Evolutionary conservation across 64 coral and sea anemone species (phyloP).

Genomic region (Astreopora myriophthalma): DNA sequence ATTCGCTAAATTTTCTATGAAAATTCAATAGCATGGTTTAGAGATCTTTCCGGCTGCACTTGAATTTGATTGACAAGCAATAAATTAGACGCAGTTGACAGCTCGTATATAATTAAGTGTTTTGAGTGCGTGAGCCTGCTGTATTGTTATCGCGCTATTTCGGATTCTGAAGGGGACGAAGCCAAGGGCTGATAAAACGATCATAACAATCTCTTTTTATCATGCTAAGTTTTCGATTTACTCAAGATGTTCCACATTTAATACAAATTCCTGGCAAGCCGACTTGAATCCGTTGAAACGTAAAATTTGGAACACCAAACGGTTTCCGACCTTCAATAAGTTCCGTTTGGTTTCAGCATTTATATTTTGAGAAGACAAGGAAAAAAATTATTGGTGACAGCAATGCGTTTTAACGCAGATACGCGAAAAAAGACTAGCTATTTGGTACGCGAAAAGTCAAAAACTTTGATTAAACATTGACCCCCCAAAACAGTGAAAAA

Average conservation of each 20-base stretch:
- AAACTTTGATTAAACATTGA: too few relatives aligned
- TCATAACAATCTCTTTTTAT: background rate
- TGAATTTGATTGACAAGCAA: slow-evolving; percentile 25
- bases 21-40: slow-evolving; percentile 29
- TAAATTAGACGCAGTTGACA: background rate
- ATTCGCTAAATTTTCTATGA: background rate
- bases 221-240: background rate
- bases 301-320: background rate
- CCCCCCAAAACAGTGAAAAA: too few relatives aligned
- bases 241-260: background rate
- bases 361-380: too few relatives aligned
- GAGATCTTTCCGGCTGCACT: slow-evolving; percentile 39
- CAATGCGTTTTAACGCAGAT: too few relatives aligned
- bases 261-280: background rate
- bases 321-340: too few relatives aligned
- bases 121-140: background rate
- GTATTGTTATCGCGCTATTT: background rate
- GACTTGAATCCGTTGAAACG: background rate
- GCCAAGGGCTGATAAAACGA: background rate
- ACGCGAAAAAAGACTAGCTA: too few relatives aligned
- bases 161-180: background rate
- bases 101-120: background rate
- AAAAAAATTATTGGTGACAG: too few relatives aligned
- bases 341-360: too few relatives aligned
- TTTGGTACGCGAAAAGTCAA: too few relatives aligned